Evolutionary conservation across 2,113 vertebrate genomes (phyloP).

Genomic region (Silurus glanis): DNA sequence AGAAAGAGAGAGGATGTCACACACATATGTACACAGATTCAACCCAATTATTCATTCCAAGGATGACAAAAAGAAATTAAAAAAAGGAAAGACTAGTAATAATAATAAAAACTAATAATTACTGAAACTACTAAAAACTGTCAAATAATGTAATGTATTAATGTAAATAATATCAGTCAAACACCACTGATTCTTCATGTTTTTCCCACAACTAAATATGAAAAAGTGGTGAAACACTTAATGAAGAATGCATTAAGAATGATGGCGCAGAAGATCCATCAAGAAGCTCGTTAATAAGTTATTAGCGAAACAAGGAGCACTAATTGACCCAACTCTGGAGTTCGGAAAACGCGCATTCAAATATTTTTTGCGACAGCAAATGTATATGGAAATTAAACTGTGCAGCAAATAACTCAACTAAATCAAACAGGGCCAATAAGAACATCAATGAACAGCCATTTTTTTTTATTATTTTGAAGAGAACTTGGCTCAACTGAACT

Average conservation of each 20-base stretch:
- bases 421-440: background rate
- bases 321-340: background rate
- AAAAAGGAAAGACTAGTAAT: background rate
- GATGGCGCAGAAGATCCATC: background rate
- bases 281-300: background rate
- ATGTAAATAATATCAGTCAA: background rate
- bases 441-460: background rate
- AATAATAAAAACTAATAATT: no score
- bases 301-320: no score
- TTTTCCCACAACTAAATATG: background rate
- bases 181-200: background rate
- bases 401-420: background rate
- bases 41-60: background rate
- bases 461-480: background rate
- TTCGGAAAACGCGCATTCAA: background rate
- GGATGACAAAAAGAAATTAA: background rate
- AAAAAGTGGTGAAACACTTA: no score
- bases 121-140: no score
- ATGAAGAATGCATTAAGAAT: background rate
- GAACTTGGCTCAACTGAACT: background rate
- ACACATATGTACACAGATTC: background rate
- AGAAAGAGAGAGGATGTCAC: conserved; percentile 21
- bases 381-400: background rate
- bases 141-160: background rate
- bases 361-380: background rate